Conservation (phyloP, 1,140 invertebrate genomes). For the Drosophila sp. region DNA sequence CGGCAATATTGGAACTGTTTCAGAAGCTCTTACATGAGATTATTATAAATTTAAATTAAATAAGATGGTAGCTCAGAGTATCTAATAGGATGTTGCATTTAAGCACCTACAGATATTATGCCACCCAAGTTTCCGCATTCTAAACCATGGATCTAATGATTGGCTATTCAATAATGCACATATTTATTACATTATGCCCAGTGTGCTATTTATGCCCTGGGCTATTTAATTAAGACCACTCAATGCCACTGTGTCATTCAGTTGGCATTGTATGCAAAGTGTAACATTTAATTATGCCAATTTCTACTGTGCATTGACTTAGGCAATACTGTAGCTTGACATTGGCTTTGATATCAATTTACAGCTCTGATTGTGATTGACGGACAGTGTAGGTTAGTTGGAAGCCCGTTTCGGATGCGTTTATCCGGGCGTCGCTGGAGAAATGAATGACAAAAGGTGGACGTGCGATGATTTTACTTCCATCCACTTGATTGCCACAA, state of each 20-base stretch:
- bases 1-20: too few relatives aligned
- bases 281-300: slow-evolving; percentile 68
- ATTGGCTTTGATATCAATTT: neutral
- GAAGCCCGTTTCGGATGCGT: slow-evolving; percentile 64
- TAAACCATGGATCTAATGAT: slow-evolving; percentile 8
- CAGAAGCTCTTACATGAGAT: too few relatives aligned
- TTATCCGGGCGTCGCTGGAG: slow-evolving; percentile 70
- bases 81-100: too few relatives aligned
- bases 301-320: slow-evolving; percentile 50
- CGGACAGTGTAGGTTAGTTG: slow-evolving; percentile 65
- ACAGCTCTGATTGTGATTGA: slow-evolving; percentile 32
- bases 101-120: too few relatives aligned
- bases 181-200: slow-evolving; percentile 48
- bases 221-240: slow-evolving; percentile 60
- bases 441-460: slow-evolving; percentile 68
- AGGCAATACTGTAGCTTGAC: slow-evolving; percentile 31
- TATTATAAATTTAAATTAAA: too few relatives aligned
- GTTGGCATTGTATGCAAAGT: slow-evolving; percentile 25
- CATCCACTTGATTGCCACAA: slow-evolving; percentile 57
- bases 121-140: too few relatives aligned
- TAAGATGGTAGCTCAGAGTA: too few relatives aligned
- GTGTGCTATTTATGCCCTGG: neutral
- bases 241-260: slow-evolving; percentile 18
- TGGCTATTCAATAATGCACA: slow-evolving; percentile 56
- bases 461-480: slow-evolving; percentile 50